A percentile compares a stretch with the other conserved stretches of the same genome.
Evolutionary conservation across 2,113 vertebrate species (phyloP).

Genomic region (Mus musculus): DNA sequence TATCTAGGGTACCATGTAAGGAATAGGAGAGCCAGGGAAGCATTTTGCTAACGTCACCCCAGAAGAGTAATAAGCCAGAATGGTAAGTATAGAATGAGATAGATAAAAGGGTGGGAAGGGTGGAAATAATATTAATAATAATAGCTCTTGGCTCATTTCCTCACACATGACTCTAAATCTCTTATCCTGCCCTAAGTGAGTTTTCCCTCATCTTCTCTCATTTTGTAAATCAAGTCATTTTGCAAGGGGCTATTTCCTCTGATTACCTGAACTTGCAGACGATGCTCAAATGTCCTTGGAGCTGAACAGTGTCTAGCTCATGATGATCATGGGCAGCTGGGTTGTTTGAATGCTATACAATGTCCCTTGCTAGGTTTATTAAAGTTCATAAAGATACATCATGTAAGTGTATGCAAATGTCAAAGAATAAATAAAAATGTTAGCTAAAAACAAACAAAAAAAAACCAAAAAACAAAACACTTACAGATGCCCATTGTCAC

Average conservation of each 20-base stretch:
- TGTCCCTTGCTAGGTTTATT: not conserved
- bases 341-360: not conserved
- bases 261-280: not conserved
- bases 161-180: not conserved
- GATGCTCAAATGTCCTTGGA: not conserved
- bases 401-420: not conserved
- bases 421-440: not conserved
- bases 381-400: not conserved
- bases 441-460: not conserved
- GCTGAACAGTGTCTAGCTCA: not conserved
- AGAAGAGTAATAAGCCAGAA: not conserved
- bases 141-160: not conserved
- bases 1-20: not conserved
- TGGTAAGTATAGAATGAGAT: not conserved
- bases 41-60: not conserved
- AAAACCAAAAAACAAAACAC: not conserved
- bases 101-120: not conserved
- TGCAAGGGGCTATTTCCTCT: not conserved
- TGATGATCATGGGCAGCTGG: rapidly evolving
- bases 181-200: not conserved
- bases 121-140: not conserved
- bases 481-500: not conserved
- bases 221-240: not conserved
- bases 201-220: not conserved
- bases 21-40: not conserved